Percentiles rank a stretch among this genome's conserved stretches.
Conservation (phyloP, 2,888 invertebrate species). For the Ophioninae sp. region DNA sequence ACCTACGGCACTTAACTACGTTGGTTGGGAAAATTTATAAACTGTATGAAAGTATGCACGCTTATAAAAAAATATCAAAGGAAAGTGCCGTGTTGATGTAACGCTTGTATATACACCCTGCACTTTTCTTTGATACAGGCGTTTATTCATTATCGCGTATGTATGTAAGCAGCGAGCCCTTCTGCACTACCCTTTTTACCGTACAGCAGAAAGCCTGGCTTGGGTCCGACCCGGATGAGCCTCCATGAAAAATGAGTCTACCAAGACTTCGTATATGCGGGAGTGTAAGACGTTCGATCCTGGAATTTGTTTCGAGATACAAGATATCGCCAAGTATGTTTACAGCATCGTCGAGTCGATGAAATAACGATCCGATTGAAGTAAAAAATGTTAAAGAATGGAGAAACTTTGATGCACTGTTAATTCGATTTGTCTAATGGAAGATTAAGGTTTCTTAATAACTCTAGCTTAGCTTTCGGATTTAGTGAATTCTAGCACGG, state of each 20-base stretch:
- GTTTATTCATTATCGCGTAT: conserved; percentile 7
- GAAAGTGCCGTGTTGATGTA: not conserved
- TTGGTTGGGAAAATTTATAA: conserved; percentile 29
- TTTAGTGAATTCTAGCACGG: too few species aligned
- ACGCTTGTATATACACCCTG: not conserved
- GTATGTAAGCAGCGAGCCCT: not conserved
- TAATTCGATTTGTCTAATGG: too few species aligned
- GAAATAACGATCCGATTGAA: not conserved
- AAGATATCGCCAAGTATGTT: not conserved
- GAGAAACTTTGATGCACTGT: too few species aligned
- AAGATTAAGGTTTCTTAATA: too few species aligned
- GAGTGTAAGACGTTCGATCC: not conserved
- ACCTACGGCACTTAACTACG: conserved; percentile 47
- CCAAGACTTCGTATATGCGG: not conserved
- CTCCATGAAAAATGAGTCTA: conserved; percentile 1
- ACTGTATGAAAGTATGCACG: not conserved
- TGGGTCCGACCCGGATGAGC: not conserved
- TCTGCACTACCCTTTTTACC: not conserved
- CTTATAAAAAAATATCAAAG: too few species aligned
- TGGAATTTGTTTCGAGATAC: not conserved
- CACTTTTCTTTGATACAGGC: not conserved
- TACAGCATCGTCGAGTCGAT: not conserved
- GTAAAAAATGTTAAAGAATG: too few species aligned
- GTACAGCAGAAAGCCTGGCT: not conserved
- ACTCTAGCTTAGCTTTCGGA: too few species aligned